Evolutionary conservation across 1,140 invertebrate genomes (phyloP).

Genomic region (Ditylenchus dipsaci): DNA sequence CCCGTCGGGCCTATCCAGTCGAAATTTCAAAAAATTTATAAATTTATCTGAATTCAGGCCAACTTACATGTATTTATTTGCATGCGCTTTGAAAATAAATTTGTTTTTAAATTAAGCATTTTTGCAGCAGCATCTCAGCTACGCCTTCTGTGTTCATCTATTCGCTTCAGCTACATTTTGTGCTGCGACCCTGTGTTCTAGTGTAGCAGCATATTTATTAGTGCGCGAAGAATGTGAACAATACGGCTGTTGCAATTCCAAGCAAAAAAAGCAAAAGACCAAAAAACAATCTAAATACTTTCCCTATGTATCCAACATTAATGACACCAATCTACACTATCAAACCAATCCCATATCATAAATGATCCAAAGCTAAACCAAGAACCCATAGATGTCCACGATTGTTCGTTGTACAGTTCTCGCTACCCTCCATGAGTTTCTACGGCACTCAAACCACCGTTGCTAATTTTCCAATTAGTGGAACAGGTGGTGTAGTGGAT

Average conservation of each 20-base stretch:
- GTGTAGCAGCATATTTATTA: slow-evolving; percentile 38
- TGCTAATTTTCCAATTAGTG: too few relatives aligned
- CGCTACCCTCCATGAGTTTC: not conserved
- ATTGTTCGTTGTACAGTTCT: not conserved
- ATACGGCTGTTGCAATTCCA: not conserved
- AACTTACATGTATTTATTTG: too few relatives aligned
- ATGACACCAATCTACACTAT: not conserved
- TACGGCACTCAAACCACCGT: not conserved
- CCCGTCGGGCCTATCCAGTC: too few relatives aligned
- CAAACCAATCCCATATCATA: not conserved
- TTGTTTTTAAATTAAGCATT: slow-evolving; percentile 5
- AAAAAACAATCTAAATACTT: not conserved
- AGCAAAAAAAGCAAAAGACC: not conserved
- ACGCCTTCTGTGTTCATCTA: slow-evolving; percentile 46
- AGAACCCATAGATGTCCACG: not conserved
- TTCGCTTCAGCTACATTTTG: slow-evolving; percentile 39
- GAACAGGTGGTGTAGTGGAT: too few relatives aligned
- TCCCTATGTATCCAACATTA: not conserved
- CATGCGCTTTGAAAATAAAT: not conserved
- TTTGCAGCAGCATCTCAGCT: slow-evolving; percentile 43
- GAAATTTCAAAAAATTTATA: too few relatives aligned
- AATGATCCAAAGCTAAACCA: not conserved
- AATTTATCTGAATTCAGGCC: too few relatives aligned
- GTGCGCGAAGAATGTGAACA: not conserved
- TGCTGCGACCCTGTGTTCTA: slow-evolving; percentile 30